phyloP scores from a whole-genome alignment of 2,888 invertebrate species.

The Nineta flava region DNA sequence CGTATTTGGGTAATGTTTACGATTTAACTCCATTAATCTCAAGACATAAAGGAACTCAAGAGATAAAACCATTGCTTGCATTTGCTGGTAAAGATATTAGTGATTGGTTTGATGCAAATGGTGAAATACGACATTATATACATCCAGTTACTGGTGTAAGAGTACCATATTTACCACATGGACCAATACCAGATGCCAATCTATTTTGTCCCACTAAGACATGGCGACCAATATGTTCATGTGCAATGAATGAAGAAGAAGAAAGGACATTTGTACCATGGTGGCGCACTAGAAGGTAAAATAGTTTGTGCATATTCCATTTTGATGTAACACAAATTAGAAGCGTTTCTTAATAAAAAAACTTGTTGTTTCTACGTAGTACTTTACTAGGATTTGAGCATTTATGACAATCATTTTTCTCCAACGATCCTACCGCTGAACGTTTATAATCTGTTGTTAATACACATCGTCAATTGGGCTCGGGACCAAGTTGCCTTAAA shows the following conservation, averaged over 20 bases:
- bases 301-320: no score
- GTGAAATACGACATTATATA: constrained; percentile 28
- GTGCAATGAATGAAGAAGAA: not conserved
- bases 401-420: no score
- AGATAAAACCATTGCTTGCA: constrained; percentile 47
- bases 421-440: no score
- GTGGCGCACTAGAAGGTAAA: constrained; percentile 50
- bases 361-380: no score
- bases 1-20: constrained; percentile 53
- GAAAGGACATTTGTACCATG: constrained; percentile 35
- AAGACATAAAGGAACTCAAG: constrained; percentile 19
- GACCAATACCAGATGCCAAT: constrained; percentile 37
- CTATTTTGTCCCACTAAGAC: constrained; percentile 36
- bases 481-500: no score
- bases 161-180: constrained; percentile 43
- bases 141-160: constrained; percentile 35
- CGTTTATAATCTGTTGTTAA: no score
- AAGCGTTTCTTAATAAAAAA: no score
- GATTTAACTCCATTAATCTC: constrained; percentile 35
- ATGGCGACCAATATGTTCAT: constrained; percentile 42
- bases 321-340: no score
- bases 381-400: no score
- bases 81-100: constrained; percentile 74
- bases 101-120: constrained; percentile 58
- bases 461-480: no score